phyloP scores from a whole-genome alignment of 2,797 vertebrate genomes.

The Myiotriccus ornatus region DNA sequence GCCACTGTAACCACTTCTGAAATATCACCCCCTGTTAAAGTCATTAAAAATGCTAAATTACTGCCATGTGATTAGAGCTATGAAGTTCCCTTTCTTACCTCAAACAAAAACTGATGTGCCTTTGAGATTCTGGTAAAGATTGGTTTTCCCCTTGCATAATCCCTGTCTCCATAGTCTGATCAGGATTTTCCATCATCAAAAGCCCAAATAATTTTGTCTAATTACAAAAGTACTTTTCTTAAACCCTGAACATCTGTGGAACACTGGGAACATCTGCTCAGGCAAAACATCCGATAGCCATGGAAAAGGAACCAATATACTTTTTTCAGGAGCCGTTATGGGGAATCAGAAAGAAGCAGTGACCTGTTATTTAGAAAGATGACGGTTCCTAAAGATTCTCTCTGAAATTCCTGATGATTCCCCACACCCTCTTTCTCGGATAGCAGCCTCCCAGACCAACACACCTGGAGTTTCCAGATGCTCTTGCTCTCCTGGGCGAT shows the following conservation, averaged over 20 bases:
- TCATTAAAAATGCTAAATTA: not conserved
- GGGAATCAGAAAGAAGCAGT: not conserved
- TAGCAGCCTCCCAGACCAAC: not conserved
- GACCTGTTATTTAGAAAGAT: not conserved
- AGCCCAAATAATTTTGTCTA: not conserved
- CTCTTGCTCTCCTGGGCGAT: slow-evolving; percentile 86
- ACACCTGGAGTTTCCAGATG: slow-evolving; percentile 96
- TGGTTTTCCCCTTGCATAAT: not conserved
- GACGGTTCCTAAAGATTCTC: not conserved
- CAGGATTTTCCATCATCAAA: not conserved
- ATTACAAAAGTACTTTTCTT: not conserved
- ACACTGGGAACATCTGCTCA: not conserved
- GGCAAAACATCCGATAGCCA: not conserved
- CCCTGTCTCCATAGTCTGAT: not conserved
- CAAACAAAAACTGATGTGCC: not conserved
- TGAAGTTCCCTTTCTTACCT: not conserved
- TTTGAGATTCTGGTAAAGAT: not conserved
- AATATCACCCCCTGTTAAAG: not conserved
- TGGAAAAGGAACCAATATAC: not conserved
- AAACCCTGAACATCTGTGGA: not conserved
- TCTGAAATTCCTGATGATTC: not conserved
- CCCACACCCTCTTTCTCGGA: not conserved
- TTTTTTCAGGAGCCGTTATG: not conserved
- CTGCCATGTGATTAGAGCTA: not conserved
- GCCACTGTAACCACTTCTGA: not conserved